Percentiles rank a stretch among this genome's conserved stretches.
Conservation (phyloP, 2,797 vertebrate genomes). For the Champsocephalus gunnari region DNA sequence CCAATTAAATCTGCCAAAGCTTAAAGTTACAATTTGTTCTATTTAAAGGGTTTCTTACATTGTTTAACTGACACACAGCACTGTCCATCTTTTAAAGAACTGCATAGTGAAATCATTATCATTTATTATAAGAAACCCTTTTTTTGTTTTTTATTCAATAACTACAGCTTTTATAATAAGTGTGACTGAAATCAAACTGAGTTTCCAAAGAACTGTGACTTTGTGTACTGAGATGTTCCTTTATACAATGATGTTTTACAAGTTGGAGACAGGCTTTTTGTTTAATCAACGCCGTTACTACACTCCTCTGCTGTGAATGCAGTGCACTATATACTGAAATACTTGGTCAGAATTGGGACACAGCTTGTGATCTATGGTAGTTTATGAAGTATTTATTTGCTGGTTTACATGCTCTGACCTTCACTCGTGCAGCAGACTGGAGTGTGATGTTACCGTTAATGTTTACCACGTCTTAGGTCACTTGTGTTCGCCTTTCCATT, state of each 20-base stretch:
- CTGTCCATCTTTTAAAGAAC: not conserved
- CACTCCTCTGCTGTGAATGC: not conserved
- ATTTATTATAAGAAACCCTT: not conserved
- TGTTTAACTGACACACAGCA: not conserved
- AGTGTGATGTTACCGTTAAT: slow-evolving; percentile 17
- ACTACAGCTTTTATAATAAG: not conserved
- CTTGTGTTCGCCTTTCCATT: slow-evolving; percentile 28
- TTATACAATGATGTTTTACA: not conserved
- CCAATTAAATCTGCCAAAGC: not conserved
- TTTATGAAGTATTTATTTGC: slow-evolving; percentile 31
- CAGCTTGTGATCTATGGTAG: slow-evolving; percentile 10
- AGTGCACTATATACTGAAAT: slow-evolving; percentile 13
- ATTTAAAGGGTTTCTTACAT: slow-evolving; percentile 4
- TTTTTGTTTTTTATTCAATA: not conserved
- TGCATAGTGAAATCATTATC: not conserved
- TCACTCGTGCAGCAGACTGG: not conserved
- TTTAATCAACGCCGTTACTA: not conserved
- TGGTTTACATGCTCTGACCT: slow-evolving; percentile 34
- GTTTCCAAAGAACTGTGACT: slow-evolving; percentile 49
- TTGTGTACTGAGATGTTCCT: slow-evolving; percentile 20
- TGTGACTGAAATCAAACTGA: not conserved
- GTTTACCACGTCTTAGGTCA: slow-evolving; percentile 23
- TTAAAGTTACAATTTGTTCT: not conserved
- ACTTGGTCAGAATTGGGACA: not conserved
- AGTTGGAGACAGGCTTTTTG: not conserved